Percentiles rank a stretch among this genome's conserved stretches.
These are phyloP conservation scores for Onychomys leucogaster DNA, from an alignment of 2,797 vertebrate species.

Conservation along the genomic window DNA sequence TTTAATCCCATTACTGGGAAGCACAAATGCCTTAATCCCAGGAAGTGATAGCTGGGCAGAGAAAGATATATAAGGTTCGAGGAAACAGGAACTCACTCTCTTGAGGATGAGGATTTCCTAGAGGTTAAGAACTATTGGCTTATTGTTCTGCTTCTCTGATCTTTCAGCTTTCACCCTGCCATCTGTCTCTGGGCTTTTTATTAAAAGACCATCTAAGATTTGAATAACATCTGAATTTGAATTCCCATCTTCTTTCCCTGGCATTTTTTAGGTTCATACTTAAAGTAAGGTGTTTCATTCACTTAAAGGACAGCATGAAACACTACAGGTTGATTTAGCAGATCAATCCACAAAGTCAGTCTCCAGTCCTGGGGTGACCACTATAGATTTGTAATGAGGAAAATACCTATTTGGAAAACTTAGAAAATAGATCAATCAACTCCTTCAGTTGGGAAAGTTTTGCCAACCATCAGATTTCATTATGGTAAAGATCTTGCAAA, in stretches of 20 bases:
- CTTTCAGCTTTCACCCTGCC: too few species aligned
- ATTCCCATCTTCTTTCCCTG: neutral
- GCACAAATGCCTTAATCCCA: too few species aligned
- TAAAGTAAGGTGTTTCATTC: neutral
- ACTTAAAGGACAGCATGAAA: neutral
- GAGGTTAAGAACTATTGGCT: too few species aligned
- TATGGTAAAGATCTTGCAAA: neutral
- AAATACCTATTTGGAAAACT: neutral
- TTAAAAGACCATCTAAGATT: too few species aligned
- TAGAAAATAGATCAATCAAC: neutral
- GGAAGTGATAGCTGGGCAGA: too few species aligned
- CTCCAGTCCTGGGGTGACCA: too few species aligned
- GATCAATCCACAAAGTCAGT: neutral
- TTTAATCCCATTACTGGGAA: too few species aligned
- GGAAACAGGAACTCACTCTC: too few species aligned
- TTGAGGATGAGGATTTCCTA: too few species aligned
- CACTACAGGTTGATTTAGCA: neutral
- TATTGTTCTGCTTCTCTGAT: too few species aligned
- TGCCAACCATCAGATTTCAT: neutral
- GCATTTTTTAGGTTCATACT: neutral
- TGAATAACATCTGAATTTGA: neutral
- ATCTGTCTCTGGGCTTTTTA: too few species aligned
- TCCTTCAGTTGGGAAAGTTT: neutral
- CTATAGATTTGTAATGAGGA: neutral
- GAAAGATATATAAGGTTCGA: too few species aligned